Conservation (phyloP, 2,113 vertebrate species). For the Thunnus maccoyii region DNA sequence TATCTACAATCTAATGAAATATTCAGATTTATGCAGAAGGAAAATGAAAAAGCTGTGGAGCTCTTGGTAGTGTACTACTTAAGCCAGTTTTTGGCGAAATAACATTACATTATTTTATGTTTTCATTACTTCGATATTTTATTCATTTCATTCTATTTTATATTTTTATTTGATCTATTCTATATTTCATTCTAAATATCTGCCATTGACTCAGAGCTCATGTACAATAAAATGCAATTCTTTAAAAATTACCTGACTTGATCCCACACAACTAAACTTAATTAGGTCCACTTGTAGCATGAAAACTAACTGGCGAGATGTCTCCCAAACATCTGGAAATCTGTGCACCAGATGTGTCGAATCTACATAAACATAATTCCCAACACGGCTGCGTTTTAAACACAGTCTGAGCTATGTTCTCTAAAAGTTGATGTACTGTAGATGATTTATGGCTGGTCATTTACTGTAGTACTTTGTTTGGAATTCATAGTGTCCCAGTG, state of each 20-base stretch:
- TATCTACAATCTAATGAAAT: no score
- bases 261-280: conserved; percentile 22
- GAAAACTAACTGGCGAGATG: conserved; percentile 43
- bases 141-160: no score
- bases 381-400: conserved; percentile 26
- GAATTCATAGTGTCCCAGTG: conserved; percentile 32
- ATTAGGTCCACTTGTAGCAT: conserved; percentile 34
- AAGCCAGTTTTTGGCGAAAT: no score
- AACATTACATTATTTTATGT: no score
- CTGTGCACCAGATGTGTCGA: conserved; percentile 74
- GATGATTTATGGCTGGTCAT: conserved; percentile 38
- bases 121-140: no score
- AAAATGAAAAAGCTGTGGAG: no score
- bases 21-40: no score
- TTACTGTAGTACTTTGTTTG: neutral
- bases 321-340: conserved; percentile 37
- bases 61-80: no score
- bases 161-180: no score
- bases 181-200: neutral
- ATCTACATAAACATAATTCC: conserved; percentile 43
- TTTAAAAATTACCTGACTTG: conserved; percentile 1
- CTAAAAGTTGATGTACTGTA: neutral
- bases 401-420: conserved; percentile 33
- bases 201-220: neutral
- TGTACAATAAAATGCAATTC: neutral